Conservation (phyloP, 2,888 invertebrate species). For the Leucophenga maculata region DNA sequence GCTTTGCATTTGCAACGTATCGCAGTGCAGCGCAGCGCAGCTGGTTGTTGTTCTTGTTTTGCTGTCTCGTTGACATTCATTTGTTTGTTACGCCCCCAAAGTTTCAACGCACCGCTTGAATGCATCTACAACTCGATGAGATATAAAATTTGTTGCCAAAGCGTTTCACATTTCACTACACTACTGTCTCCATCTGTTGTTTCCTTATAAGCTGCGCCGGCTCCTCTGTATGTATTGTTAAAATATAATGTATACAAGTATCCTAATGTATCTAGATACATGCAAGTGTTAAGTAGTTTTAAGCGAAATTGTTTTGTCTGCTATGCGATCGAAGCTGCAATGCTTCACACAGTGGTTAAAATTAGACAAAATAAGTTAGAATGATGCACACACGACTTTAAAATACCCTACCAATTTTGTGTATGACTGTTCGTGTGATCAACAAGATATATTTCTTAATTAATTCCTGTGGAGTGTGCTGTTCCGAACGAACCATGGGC, state of each 20-base stretch:
- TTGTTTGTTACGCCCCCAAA: constrained; percentile 2
- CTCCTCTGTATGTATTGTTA: constrained; percentile 47
- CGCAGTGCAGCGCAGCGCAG: constrained; percentile 27
- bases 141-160: constrained; percentile 6
- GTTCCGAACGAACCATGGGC: no score
- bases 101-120: neutral
- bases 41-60: constrained; percentile 24
- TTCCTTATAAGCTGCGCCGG: no score
- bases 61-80: constrained; percentile 23
- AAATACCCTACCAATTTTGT: no score
- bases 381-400: no score
- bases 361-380: no score
- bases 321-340: neutral
- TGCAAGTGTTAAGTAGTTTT: constrained; percentile 65
- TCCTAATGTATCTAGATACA: neutral
- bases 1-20: constrained; percentile 3
- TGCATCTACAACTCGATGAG: no score
- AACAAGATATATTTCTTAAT: no score
- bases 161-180: constrained; percentile 26
- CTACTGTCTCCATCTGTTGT: no score
- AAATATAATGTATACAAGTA: constrained; percentile 30
- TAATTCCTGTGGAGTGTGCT: no score
- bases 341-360: neutral
- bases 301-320: constrained; percentile 63
- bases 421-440: no score